Evolutionary conservation across 2,888 invertebrate genomes (phyloP).

Genomic region (Sabellastarte sp.): DNA sequence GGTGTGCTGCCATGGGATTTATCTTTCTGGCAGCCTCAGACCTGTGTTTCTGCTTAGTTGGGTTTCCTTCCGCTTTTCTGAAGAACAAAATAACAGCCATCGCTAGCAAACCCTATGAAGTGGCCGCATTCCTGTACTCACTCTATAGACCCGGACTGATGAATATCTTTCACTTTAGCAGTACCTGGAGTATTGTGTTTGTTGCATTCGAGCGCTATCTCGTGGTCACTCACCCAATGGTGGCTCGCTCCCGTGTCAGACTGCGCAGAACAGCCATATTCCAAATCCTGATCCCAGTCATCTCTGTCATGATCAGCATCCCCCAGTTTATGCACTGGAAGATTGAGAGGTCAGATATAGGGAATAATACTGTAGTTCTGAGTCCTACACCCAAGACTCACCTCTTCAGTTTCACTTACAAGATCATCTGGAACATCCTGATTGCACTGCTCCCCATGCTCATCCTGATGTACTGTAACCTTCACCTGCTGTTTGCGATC

Average conservation of each 20-base stretch:
- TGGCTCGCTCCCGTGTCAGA: neutral
- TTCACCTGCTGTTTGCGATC: neutral
- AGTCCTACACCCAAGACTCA: neutral
- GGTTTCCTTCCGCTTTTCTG: neutral
- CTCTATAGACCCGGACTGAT: neutral
- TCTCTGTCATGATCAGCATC: neutral
- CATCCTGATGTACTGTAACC: neutral
- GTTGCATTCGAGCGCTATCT: neutral
- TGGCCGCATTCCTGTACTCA: neutral
- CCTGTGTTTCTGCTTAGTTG: neutral
- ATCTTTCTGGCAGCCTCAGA: neutral
- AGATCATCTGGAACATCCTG: neutral
- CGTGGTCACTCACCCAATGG: neutral
- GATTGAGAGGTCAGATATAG: neutral
- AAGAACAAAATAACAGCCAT: neutral
- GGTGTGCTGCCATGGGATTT: neutral
- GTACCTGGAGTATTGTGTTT: neutral
- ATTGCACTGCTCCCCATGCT: neutral
- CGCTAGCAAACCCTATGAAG: neutral
- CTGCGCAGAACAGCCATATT: neutral
- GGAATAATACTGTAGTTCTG: neutral
- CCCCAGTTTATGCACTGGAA: neutral
- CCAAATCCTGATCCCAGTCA: neutral
- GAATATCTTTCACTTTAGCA: neutral
- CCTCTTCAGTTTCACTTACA: neutral